Evolutionary conservation across 2,113 vertebrate genomes (phyloP), one percentile per base, ranked within the genome.

Genomic region (Oxygymnocypris stewartii): DNA sequence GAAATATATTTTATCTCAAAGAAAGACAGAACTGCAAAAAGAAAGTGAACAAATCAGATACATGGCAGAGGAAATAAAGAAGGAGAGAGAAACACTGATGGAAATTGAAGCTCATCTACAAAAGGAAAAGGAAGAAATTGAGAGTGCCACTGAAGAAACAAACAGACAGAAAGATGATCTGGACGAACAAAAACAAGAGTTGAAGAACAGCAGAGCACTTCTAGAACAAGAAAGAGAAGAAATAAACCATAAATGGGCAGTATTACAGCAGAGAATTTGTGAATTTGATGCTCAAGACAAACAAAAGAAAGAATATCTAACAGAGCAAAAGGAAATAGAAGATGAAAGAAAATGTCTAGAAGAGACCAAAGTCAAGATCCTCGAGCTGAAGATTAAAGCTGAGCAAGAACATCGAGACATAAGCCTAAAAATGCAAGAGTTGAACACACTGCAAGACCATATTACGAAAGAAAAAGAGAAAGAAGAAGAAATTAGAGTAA

Each of bases 11-110:
- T 2, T 80, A 12, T 25, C 12, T 28, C 28, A 57, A 57, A 35
- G 20, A 4, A 75, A 73, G 20, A 16, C 18, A 35, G 51, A 85
- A 11, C 47, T 84, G 18, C 67, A 84, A 51, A 77, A 77, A 31
- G 40, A 76, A 1, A 6, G 1, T 4, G 54, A 85, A 63, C 4
- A 4, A 42, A 78, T 78, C 9, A 65, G 0, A 42, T 28, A 12
- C 6, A 44, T 74, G 44, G 31, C 28, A 5, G 10, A 63, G 13
- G 37, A 77, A 25, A 59, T 75, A 28, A 51, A 42, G 16, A 61
- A 67, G 6, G 31, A 85, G 1, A 28, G 31, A 12, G n/a, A 79
- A 35, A 37, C 1, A 59, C 42, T 61, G 61, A 40, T 54, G 14
- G 54, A 85, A 37, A 51, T 6, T 0, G 61, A 59, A 67, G 63